phyloP scores from a whole-genome alignment of 2,113 vertebrate species.

The Hyla sarda region DNA sequence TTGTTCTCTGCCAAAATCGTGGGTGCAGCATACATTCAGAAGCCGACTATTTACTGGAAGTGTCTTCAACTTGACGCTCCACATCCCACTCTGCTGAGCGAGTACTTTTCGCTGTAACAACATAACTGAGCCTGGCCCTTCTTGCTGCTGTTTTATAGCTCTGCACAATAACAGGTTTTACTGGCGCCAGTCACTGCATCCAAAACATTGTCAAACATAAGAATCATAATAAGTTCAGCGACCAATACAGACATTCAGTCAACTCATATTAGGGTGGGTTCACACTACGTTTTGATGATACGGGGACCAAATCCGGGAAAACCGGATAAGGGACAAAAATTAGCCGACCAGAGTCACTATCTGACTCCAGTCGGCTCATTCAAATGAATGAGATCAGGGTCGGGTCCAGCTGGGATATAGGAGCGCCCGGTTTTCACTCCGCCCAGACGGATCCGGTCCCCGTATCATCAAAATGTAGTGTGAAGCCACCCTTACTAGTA shows the following conservation, averaged over 20 bases:
- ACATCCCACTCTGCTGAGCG: background rate
- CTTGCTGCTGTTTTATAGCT: background rate
- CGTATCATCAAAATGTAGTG: too few species aligned
- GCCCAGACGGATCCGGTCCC: too few species aligned
- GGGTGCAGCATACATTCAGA: background rate
- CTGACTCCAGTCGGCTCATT: too few species aligned
- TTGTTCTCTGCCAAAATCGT: conserved; percentile 39
- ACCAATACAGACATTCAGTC: background rate
- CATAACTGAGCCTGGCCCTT: background rate
- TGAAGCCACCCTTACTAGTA: too few species aligned
- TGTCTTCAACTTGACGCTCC: conserved; percentile 18
- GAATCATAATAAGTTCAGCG: background rate
- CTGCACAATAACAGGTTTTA: background rate
- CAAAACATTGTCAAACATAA: background rate
- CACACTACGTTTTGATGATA: too few species aligned
- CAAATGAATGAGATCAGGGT: too few species aligned
- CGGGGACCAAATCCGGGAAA: too few species aligned
- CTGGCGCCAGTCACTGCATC: background rate
- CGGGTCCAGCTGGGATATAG: too few species aligned
- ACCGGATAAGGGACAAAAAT: too few species aligned
- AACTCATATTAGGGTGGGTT: background rate
- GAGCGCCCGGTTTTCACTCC: too few species aligned
- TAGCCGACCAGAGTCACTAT: too few species aligned
- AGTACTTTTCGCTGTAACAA: background rate
- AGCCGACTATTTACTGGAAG: conserved; percentile 7